Evolutionary conservation across 2,113 vertebrate genomes (phyloP).

Genomic region (Austrofundulus limnaeus): DNA sequence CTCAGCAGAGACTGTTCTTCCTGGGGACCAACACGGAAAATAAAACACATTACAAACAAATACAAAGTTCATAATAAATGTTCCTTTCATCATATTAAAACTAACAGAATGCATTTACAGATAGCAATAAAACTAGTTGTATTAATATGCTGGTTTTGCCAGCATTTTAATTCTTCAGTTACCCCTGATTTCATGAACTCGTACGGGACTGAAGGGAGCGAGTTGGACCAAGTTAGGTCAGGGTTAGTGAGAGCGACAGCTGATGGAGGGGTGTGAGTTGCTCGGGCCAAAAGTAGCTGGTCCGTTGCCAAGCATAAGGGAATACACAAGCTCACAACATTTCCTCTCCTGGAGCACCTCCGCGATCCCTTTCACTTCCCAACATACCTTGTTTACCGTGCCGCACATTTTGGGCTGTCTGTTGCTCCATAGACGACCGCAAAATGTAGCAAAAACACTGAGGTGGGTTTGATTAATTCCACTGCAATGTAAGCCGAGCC

Average conservation of each 20-base stretch:
- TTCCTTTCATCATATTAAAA: conserved; percentile 3
- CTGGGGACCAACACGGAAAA: too few relatives aligned
- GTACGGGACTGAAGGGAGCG: conserved; percentile 14
- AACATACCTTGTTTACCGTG: conserved; percentile 24
- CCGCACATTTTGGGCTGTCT: background rate
- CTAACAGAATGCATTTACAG: background rate
- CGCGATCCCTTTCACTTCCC: conserved; percentile 53
- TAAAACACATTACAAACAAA: too few relatives aligned
- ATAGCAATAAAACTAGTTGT: conserved; percentile 1
- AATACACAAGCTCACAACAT: conserved; percentile 69
- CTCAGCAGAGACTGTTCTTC: too few relatives aligned
- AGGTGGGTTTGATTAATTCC: conserved; percentile 37
- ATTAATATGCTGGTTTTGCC: background rate
- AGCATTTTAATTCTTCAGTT: conserved; percentile 21
- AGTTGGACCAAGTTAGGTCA: conserved; percentile 22
- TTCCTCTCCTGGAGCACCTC: conserved; percentile 58
- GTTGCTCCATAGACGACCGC: background rate
- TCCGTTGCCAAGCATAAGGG: conserved; percentile 71
- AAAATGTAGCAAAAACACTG: conserved; percentile 15
- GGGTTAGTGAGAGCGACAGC: conserved; percentile 74
- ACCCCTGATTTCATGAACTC: conserved; percentile 21
- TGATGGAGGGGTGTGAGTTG: conserved; percentile 71
- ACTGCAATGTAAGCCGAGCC: conserved; percentile 35
- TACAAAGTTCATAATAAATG: conserved; percentile 32
- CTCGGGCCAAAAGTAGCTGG: conserved; percentile 65